Evolutionary conservation across 2,797 vertebrate species (phyloP).

Genomic region (Sebastiscus tertius): DNA sequence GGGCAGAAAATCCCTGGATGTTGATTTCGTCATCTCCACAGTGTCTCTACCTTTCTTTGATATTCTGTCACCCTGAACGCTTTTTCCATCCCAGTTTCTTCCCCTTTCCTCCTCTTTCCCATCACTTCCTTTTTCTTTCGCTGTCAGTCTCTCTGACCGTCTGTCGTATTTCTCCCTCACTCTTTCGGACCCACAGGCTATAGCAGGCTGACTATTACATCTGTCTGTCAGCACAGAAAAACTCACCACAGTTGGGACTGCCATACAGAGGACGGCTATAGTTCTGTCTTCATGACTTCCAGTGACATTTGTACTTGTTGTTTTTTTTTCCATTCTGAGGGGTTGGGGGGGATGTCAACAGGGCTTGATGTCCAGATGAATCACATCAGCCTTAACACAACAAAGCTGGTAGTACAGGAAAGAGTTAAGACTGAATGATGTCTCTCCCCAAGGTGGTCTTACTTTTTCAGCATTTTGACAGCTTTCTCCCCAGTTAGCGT

Average conservation of each 20-base stretch:
- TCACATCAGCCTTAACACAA: constrained; percentile 48
- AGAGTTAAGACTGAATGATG: constrained; percentile 25
- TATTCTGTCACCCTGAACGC: constrained; percentile 32
- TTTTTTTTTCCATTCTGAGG: constrained; percentile 7
- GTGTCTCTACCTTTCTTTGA: constrained; percentile 26
- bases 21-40: constrained; percentile 5
- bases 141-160: constrained; percentile 46
- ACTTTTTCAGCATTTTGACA: constrained; percentile 29
- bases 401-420: constrained; percentile 9
- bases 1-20: constrained; percentile 21
- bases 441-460: constrained; percentile 21
- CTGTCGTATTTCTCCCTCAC: constrained; percentile 9
- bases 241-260: constrained; percentile 39
- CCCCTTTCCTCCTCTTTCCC: constrained; percentile 24
- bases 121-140: constrained; percentile 41
- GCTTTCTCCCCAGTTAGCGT: constrained; percentile 7
- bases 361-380: constrained; percentile 53
- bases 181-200: constrained; percentile 48
- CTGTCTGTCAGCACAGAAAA: constrained; percentile 56
- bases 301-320: constrained; percentile 60
- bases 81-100: constrained; percentile 7
- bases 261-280: constrained; percentile 21
- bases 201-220: constrained; percentile 36
- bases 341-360: constrained; percentile 29
- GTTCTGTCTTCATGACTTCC: constrained; percentile 46